A percentile compares a stretch with the other conserved stretches of the same genome.
Conservation (phyloP, 2,113 vertebrate species). For the Hemicordylus capensis region DNA sequence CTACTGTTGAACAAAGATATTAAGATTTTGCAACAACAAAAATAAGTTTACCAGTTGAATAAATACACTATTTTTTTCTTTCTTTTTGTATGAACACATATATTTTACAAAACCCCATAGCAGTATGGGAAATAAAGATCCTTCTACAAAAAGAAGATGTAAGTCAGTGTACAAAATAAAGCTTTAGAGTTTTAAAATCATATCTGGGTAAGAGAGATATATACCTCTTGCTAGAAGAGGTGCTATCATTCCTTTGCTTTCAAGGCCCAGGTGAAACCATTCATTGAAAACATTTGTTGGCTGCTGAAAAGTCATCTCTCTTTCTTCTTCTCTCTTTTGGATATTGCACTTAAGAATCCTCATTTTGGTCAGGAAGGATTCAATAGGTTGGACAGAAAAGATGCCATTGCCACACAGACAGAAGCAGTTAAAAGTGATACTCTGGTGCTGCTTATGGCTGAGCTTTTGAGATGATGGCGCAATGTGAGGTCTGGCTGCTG, state of each 20-base stretch:
- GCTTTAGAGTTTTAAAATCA: slow-evolving; percentile 77
- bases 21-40: slow-evolving; percentile 82
- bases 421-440: slow-evolving; percentile 56
- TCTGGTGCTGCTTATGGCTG: slow-evolving; percentile 28
- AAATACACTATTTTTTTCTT: slow-evolving; percentile 95
- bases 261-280: slow-evolving; percentile 58
- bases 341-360: slow-evolving; percentile 34
- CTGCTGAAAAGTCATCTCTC: slow-evolving; percentile 56
- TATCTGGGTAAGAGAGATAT: slow-evolving; percentile 69
- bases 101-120: slow-evolving; percentile 91
- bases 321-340: slow-evolving; percentile 61
- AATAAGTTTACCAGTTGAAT: slow-evolving; percentile 95
- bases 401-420: slow-evolving; percentile 63
- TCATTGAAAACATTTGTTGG: slow-evolving; percentile 52
- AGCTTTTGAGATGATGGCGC: slow-evolving; percentile 52
- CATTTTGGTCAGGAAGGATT: slow-evolving; percentile 85
- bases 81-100: slow-evolving; percentile 88
- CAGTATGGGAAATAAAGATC: slow-evolving; percentile 89
- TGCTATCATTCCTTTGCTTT: slow-evolving; percentile 61
- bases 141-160: slow-evolving; percentile 90
- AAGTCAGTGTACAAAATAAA: slow-evolving; percentile 80
- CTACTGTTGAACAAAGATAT: slow-evolving; percentile 71
- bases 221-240: slow-evolving; percentile 60
- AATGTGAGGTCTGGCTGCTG: slow-evolving; percentile 52
- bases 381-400: slow-evolving; percentile 71